These are phyloP conservation scores for Trissolcus brochymenae DNA, from an alignment of 2,888 invertebrate genomes.

Conservation along the genomic window DNA sequence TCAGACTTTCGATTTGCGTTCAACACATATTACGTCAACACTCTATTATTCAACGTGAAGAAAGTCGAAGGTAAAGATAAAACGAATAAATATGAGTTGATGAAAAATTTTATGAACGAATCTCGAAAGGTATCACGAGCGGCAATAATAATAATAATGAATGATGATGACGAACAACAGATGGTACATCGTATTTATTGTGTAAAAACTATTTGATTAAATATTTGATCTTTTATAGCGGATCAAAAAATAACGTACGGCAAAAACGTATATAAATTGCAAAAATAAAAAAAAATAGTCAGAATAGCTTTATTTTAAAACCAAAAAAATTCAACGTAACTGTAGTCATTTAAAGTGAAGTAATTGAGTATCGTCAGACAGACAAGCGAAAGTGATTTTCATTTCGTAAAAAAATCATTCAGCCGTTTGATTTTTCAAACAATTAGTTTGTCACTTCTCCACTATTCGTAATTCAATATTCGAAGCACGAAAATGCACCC, in stretches of 20 bases:
- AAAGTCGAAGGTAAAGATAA: not conserved
- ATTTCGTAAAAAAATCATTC: not conserved
- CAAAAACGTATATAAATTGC: not conserved
- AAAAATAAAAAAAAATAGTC: no score
- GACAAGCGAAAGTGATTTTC: not conserved
- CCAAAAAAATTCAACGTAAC: no score
- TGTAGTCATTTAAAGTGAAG: no score
- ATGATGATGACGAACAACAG: not conserved
- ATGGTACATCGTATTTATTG: not conserved
- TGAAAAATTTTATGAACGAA: not conserved
- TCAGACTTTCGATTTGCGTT: not conserved
- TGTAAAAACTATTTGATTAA: no score
- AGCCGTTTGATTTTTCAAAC: no score
- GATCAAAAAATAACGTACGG: not conserved
- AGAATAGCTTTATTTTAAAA: no score
- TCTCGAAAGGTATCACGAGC: not conserved
- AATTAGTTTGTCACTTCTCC: no score
- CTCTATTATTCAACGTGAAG: not conserved
- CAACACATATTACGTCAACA: no score
- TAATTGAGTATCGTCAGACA: no score
- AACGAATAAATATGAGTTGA: slow-evolving; percentile 3
- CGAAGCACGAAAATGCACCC: no score
- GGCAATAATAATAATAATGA: not conserved
- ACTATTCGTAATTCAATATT: no score
- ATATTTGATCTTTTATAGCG: no score